phyloP scores from a whole-genome alignment of 2,888 invertebrate genomes.

The Drosophila greeni region DNA sequence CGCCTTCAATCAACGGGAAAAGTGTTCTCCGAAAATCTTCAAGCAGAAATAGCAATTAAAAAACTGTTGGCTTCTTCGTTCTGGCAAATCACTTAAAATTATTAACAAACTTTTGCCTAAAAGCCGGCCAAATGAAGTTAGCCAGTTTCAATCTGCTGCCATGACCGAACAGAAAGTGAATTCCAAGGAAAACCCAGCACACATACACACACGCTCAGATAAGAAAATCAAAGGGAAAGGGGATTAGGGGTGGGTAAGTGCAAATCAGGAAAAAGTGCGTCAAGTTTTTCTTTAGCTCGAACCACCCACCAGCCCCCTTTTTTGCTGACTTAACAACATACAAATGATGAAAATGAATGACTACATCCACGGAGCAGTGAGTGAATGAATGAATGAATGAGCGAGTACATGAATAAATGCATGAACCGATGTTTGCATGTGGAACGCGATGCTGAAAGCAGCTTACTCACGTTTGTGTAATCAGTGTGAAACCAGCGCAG shows the following conservation, averaged over 20 bases:
- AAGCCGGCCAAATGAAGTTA: conserved; percentile 31
- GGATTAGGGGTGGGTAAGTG: conserved; percentile 45
- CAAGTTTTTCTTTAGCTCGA: conserved; percentile 44
- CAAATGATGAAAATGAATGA: conserved; percentile 73
- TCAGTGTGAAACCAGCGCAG: conserved; percentile 68
- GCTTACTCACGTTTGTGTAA: conserved; percentile 76
- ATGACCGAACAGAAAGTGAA: conserved; percentile 36
- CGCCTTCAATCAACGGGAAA: conserved; percentile 17
- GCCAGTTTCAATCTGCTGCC: conserved; percentile 30
- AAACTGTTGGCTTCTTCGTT: conserved; percentile 48
- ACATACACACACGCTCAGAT: conserved; percentile 32
- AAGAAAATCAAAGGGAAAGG: conserved; percentile 33
- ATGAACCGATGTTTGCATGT: conserved; percentile 70
- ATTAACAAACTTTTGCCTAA: conserved; percentile 54
- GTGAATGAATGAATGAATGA: conserved; percentile 60
- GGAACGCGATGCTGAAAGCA: conserved; percentile 70
- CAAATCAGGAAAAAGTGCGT: conserved; percentile 66
- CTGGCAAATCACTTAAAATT: conserved; percentile 63
- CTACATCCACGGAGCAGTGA: conserved; percentile 29
- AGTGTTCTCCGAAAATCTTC: conserved; percentile 17
- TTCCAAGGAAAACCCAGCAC: conserved; percentile 40
- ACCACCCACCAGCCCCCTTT: conserved; percentile 6
- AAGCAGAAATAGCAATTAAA: conserved; percentile 33
- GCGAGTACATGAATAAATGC: conserved; percentile 68
- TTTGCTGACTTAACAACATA: conserved; percentile 73